Conservation (phyloP, 2,113 vertebrate genomes). For the Pyrgilauda ruficollis region DNA sequence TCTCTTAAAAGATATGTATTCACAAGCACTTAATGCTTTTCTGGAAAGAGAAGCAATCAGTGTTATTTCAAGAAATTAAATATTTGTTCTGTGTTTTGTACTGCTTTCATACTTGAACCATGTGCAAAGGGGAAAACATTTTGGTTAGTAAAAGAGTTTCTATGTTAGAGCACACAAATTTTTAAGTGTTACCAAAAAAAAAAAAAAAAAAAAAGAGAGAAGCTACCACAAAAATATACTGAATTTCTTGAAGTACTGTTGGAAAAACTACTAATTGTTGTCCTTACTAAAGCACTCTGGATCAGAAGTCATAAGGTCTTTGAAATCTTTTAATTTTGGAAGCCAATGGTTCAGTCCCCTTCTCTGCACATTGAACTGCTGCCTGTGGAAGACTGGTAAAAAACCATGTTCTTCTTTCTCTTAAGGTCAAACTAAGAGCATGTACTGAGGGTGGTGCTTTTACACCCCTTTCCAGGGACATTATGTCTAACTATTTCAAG, state of each 20-base stretch:
- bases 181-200: not conserved
- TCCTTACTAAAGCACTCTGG: not conserved
- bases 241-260: not conserved
- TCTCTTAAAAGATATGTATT: not conserved
- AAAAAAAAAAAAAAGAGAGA: not conserved
- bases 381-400: not conserved
- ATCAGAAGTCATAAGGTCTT: not conserved
- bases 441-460: not conserved
- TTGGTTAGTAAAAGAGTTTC: not conserved
- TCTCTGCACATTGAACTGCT: not conserved
- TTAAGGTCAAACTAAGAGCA: not conserved
- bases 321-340: not conserved
- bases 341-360: not conserved
- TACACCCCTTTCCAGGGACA: not conserved
- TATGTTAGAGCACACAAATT: not conserved
- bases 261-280: not conserved
- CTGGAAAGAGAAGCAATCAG: not conserved
- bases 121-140: not conserved
- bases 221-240: not conserved
- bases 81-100: conserved; percentile 1
- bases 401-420: not conserved
- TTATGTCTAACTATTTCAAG: not conserved
- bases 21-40: not conserved
- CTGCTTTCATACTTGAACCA: not conserved
- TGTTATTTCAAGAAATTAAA: conserved; percentile 10